Evolutionary conservation across 2,888 invertebrate genomes (phyloP).

Genomic region (Diploptera punctata): DNA sequence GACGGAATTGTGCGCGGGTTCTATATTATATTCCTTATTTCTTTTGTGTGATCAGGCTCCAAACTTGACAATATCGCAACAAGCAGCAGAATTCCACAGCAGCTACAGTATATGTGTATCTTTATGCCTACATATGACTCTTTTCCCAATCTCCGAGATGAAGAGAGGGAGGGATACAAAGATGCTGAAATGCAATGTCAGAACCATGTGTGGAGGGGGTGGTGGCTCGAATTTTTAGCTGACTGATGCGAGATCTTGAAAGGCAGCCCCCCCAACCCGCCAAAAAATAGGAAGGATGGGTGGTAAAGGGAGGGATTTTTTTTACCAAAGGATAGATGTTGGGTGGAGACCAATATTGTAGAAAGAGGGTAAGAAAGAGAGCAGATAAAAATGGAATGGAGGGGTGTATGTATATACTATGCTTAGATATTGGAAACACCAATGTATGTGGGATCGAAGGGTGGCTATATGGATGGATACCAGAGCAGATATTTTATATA

Average conservation of each 20-base stretch:
- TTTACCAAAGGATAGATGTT: slow-evolving; percentile 21
- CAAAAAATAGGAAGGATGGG: slow-evolving; percentile 32
- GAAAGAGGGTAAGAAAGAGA: slow-evolving; percentile 32
- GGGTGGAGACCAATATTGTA: slow-evolving; percentile 38
- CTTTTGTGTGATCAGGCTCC: slow-evolving; percentile 26
- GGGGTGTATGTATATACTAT: slow-evolving; percentile 17
- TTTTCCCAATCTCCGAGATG: slow-evolving; percentile 25
- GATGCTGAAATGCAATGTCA: slow-evolving; percentile 31
- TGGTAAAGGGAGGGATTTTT: slow-evolving; percentile 6
- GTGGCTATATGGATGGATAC: not conserved
- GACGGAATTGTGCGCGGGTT: not conserved
- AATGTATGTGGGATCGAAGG: not conserved
- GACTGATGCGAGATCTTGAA: slow-evolving; percentile 37
- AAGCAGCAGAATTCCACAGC: not conserved
- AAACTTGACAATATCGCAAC: slow-evolving; percentile 22
- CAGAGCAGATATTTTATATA: not conserved
- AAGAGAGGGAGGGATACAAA: slow-evolving; percentile 20
- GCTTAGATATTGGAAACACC: slow-evolving; percentile 35
- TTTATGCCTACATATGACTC: slow-evolving; percentile 18
- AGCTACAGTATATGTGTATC: slow-evolving; percentile 19
- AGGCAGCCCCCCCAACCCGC: slow-evolving; percentile 25
- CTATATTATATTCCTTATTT: slow-evolving; percentile 31
- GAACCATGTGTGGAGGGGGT: slow-evolving; percentile 33
- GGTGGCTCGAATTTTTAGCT: slow-evolving; percentile 34
- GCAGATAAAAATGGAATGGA: slow-evolving; percentile 34